phyloP scores from a whole-genome alignment of 1,140 invertebrate genomes.

The Leguminivora glycinivorella region DNA sequence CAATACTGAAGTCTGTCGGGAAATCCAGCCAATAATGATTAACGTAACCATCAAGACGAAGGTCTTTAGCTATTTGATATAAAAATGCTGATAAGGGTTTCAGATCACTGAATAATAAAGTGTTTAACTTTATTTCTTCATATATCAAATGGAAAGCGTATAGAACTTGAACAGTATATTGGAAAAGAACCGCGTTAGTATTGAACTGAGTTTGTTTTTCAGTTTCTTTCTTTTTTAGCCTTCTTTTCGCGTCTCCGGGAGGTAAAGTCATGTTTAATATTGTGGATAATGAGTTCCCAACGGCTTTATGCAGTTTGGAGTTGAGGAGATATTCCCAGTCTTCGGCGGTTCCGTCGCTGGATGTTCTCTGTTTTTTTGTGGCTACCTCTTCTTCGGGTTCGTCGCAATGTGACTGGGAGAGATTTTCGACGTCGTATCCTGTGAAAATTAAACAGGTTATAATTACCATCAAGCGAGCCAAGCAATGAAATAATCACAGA shows the following conservation, averaged over 20 bases:
- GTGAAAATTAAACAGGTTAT: background rate
- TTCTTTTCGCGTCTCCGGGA: slow-evolving; percentile 29
- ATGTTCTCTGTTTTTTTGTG: slow-evolving; percentile 82
- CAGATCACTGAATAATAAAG: slow-evolving; percentile 84
- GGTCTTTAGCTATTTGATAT: slow-evolving; percentile 88
- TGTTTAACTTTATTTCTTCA: slow-evolving; percentile 93
- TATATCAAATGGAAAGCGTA: slow-evolving; percentile 93
- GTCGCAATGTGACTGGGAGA: slow-evolving; percentile 78
- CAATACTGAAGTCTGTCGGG: slow-evolving; percentile 81
- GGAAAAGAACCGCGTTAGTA: slow-evolving; percentile 84
- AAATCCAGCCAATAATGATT: slow-evolving; percentile 94
- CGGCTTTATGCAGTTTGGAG: slow-evolving; percentile 79
- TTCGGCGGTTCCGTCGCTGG: slow-evolving; percentile 82
- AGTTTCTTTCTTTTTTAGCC: slow-evolving; percentile 49
- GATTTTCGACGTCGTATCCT: slow-evolving; percentile 85
- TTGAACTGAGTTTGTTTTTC: slow-evolving; percentile 79
- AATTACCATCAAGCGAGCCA: too few relatives aligned
- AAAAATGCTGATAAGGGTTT: slow-evolving; percentile 86
- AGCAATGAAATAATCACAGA: too few relatives aligned
- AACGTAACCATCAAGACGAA: slow-evolving; percentile 85
- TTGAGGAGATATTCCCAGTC: slow-evolving; percentile 89
- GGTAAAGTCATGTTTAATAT: slow-evolving; percentile 54
- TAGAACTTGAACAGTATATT: slow-evolving; percentile 86
- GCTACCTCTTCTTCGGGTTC: slow-evolving; percentile 74
- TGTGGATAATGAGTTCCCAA: slow-evolving; percentile 53